Percentiles rank a stretch among this genome's conserved stretches.
Conservation (phyloP, 2,888 invertebrate genomes). For the Caradrina kadenii region DNA sequence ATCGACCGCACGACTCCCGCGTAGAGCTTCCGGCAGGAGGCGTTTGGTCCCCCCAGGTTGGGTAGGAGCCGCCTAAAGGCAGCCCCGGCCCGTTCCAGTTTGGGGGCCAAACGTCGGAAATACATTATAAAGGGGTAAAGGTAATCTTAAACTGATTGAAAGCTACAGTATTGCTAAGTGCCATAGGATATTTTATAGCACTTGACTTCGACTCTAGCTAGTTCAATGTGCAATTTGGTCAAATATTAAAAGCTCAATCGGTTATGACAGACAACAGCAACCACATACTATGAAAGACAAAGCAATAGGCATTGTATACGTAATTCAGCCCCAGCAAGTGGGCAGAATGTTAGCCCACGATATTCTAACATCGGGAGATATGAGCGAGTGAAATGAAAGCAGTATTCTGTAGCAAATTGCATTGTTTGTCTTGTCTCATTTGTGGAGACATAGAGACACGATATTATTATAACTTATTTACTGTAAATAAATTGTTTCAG, state of each 20-base stretch:
- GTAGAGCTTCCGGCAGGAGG: no score
- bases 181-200: no score
- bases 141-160: no score
- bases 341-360: slow-evolving; percentile 72
- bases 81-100: no score
- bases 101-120: no score
- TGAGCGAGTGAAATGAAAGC: slow-evolving; percentile 74
- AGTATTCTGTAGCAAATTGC: slow-evolving; percentile 58
- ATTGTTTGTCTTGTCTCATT: slow-evolving; percentile 54
- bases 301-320: slow-evolving; percentile 54
- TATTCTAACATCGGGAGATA: slow-evolving; percentile 70
- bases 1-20: no score
- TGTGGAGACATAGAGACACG: slow-evolving; percentile 23
- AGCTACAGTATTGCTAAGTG: no score
- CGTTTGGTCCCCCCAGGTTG: no score
- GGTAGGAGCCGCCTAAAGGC: no score
- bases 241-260: not conserved
- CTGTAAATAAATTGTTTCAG: slow-evolving; percentile 21
- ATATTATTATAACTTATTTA: slow-evolving; percentile 52
- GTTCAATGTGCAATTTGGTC: no score
- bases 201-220: no score
- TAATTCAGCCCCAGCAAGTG: slow-evolving; percentile 69
- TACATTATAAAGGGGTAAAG: no score
- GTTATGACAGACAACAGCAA: not conserved
- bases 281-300: not conserved